Conservation (phyloP, 2,888 invertebrate genomes). For the Drosophila macrospina region DNA sequence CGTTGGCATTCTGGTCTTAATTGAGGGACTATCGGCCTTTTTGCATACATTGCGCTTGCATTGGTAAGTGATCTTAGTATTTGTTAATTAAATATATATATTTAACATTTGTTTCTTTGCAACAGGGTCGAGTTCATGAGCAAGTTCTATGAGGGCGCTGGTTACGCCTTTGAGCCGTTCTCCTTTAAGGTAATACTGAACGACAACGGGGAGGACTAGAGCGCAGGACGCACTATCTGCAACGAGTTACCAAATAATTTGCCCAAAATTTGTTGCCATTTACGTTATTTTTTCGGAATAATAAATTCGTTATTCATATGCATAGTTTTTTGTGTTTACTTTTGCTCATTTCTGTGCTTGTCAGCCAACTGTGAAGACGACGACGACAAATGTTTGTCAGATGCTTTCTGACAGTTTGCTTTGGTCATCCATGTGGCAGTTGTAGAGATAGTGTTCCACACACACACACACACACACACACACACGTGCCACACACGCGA, state of each 20-base stretch:
- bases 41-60: constrained; percentile 98
- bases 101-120: constrained; percentile 30
- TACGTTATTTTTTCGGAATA: constrained; percentile 45
- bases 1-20: constrained; percentile 96
- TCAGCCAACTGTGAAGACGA: constrained; percentile 26
- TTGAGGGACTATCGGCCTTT: constrained; percentile 99
- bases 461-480: constrained; percentile 5
- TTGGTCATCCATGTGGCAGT: constrained; percentile 59
- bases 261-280: constrained; percentile 37
- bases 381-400: constrained; percentile 60
- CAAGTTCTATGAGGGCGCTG: constrained; percentile 94
- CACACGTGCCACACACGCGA: background rate
- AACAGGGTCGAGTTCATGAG: constrained; percentile 98
- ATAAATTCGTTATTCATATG: constrained; percentile 71
- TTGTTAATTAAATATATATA: background rate
- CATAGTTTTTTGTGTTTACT: constrained; percentile 50
- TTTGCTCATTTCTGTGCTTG: constrained; percentile 50
- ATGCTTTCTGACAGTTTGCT: constrained; percentile 62
- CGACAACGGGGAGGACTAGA: constrained; percentile 85
- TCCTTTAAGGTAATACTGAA: constrained; percentile 92
- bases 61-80: constrained; percentile 88
- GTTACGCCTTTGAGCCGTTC: constrained; percentile 94
- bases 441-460: constrained; percentile 30
- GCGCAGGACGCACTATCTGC: constrained; percentile 57
- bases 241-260: constrained; percentile 27